A percentile compares a stretch with the other conserved stretches of the same genome.
Evolutionary conservation across 2,113 vertebrate species (phyloP).

Genomic region (Oryzias celebensis): DNA sequence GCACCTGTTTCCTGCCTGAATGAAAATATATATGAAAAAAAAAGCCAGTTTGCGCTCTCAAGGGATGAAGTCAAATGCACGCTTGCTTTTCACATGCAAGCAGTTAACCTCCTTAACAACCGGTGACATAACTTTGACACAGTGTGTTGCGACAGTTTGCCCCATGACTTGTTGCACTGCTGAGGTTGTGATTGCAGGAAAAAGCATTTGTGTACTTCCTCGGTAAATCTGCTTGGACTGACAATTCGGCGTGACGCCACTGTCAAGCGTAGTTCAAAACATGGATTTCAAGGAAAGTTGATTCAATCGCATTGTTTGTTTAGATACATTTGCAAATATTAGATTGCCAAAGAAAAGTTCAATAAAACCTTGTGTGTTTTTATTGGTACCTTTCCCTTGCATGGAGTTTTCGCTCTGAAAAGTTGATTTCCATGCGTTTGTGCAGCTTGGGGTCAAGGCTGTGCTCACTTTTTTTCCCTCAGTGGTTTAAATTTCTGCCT

Average conservation of each 20-base stretch:
- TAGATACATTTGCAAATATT: neutral
- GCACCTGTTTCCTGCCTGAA: slow-evolving; percentile 67
- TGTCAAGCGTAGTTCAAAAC: neutral
- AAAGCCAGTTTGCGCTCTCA: slow-evolving; percentile 18
- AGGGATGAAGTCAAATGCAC: slow-evolving; percentile 32
- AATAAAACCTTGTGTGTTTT: neutral
- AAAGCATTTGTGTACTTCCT: neutral
- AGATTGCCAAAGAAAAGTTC: neutral
- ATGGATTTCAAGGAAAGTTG: neutral
- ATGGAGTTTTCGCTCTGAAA: slow-evolving; percentile 4
- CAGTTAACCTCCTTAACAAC: slow-evolving; percentile 1
- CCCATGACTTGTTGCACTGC: neutral
- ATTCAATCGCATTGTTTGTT: neutral
- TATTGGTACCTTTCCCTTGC: slow-evolving; percentile 19
- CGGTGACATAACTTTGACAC: slow-evolving; percentile 3
- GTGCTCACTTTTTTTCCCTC: slow-evolving; percentile 41
- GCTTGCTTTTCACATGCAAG: slow-evolving; percentile 25
- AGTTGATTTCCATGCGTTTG: slow-evolving; percentile 25
- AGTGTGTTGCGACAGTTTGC: neutral
- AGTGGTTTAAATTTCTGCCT: slow-evolving; percentile 38
- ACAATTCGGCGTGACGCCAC: neutral
- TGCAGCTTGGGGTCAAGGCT: slow-evolving; percentile 47
- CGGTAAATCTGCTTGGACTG: neutral
- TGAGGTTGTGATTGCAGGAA: slow-evolving; percentile 1
- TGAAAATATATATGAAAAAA: slow-evolving; percentile 15